Evolutionary conservation across 2,113 vertebrate species (phyloP).

Genomic region (Archilochus colubris): DNA sequence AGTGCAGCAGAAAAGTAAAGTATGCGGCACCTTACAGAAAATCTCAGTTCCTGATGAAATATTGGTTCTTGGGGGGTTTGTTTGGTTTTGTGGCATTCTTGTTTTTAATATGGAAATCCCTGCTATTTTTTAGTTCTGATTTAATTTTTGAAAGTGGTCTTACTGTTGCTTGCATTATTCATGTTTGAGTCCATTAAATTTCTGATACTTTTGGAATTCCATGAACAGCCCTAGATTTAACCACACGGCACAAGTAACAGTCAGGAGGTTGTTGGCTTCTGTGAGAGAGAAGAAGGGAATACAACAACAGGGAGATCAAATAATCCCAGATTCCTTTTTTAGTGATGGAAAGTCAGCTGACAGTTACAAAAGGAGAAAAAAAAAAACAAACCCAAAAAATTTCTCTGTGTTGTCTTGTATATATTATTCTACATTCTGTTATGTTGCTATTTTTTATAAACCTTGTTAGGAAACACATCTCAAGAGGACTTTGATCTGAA

Average conservation of each 20-base stretch:
- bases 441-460: neutral
- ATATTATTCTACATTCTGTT: neutral
- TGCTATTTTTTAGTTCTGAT: neutral
- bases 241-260: neutral
- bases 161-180: neutral
- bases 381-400: neutral
- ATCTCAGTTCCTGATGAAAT: neutral
- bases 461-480: neutral
- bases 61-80: rapidly evolving
- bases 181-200: neutral
- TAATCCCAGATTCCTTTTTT: neutral
- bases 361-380: neutral
- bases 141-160: neutral
- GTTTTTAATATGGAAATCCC: rapidly evolving
- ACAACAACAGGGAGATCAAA: neutral
- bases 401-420: neutral
- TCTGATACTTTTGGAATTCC: neutral
- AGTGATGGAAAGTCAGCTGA: neutral
- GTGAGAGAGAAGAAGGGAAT: neutral
- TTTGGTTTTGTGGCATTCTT: neutral
- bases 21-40: neutral
- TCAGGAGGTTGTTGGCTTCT: neutral
- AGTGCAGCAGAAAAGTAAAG: neutral
- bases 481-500: neutral
- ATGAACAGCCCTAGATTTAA: neutral